phyloP scores from a whole-genome alignment of 1,140 invertebrate genomes.

The Heliconius hewitsoni region DNA sequence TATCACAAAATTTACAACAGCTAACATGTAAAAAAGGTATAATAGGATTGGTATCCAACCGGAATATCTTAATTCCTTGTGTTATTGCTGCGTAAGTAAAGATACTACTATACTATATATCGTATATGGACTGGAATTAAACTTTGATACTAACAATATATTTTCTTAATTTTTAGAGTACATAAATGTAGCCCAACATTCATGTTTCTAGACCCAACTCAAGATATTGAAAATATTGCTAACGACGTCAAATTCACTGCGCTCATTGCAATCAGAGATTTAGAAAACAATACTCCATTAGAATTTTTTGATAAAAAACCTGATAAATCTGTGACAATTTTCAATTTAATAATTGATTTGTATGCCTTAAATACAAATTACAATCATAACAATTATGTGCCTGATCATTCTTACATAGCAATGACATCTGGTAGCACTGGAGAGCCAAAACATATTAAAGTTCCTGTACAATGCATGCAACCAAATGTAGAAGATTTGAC shows the following conservation, averaged over 20 bases:
- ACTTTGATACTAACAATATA: not conserved
- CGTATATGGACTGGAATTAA: not conserved
- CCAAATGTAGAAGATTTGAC: slow-evolving; percentile 84
- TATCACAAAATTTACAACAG: slow-evolving; percentile 69
- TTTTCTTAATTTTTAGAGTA: slow-evolving; percentile 58
- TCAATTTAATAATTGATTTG: slow-evolving; percentile 60
- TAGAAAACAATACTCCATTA: slow-evolving; percentile 29
- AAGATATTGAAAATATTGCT: slow-evolving; percentile 52
- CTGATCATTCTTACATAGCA: slow-evolving; percentile 78
- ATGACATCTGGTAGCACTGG: slow-evolving; percentile 87
- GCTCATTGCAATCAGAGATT: slow-evolving; percentile 55
- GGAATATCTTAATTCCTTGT: slow-evolving; percentile 68
- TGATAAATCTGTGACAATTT: slow-evolving; percentile 59
- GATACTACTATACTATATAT: not conserved
- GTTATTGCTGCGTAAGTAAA: slow-evolving; percentile 71
- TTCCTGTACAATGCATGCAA: slow-evolving; percentile 83
- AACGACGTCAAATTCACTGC: slow-evolving; percentile 56
- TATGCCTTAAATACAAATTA: slow-evolving; percentile 48
- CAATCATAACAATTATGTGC: slow-evolving; percentile 38
- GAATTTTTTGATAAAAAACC: slow-evolving; percentile 59
- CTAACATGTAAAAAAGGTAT: slow-evolving; percentile 61
- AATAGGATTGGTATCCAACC: slow-evolving; percentile 63
- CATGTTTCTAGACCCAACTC: slow-evolving; percentile 70
- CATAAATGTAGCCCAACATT: slow-evolving; percentile 74
- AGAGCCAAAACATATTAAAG: slow-evolving; percentile 83